These are phyloP conservation scores for Furcifer pardalis DNA, from an alignment of 2,797 vertebrate species.

Conservation along the genomic window DNA sequence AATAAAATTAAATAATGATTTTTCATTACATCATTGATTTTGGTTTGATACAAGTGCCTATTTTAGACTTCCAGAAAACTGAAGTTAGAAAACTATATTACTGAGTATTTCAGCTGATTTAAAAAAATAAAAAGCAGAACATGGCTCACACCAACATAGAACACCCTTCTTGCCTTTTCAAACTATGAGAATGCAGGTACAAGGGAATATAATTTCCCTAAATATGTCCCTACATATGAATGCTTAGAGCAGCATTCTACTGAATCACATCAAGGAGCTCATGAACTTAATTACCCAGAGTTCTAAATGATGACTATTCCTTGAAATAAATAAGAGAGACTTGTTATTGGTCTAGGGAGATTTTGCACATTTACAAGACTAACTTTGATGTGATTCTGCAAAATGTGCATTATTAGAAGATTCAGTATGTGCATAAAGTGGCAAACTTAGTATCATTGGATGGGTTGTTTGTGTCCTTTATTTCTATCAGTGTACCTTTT, in stretches of 20 bases:
- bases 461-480: too few species aligned
- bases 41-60: not conserved
- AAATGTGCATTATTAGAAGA: too few species aligned
- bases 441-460: too few species aligned
- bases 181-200: not conserved
- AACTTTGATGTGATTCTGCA: too few species aligned
- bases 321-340: too few species aligned
- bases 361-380: too few species aligned
- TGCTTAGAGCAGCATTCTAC: not conserved
- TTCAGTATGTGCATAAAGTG: too few species aligned
- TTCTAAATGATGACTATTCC: too few species aligned
- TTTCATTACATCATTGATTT: constrained; percentile 37
- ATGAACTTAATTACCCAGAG: not conserved
- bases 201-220: not conserved
- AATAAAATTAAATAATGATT: constrained; percentile 33
- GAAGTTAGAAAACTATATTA: not conserved
- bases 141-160: not conserved
- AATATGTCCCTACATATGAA: not conserved
- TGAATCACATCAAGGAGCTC: not conserved
- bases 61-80: constrained; percentile 21
- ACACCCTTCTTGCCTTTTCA: not conserved
- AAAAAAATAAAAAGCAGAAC: constrained; percentile 13
- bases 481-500: too few species aligned
- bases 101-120: not conserved
- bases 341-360: too few species aligned